Conservation (phyloP, 2,888 invertebrate genomes). For the Nasonia oneida region DNA sequence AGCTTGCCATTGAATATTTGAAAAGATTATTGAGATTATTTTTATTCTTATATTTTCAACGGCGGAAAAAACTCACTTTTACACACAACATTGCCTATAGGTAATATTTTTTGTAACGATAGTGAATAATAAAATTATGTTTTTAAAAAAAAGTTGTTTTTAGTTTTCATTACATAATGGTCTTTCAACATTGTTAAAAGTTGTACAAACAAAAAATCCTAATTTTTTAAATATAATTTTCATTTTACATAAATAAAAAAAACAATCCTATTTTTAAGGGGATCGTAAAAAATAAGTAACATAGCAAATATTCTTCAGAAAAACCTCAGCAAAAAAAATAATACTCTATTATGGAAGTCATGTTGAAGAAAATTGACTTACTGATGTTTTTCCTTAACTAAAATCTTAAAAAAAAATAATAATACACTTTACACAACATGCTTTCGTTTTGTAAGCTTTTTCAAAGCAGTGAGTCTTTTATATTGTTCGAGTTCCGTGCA, state of each 20-base stretch:
- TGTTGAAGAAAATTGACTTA: constrained; percentile 19
- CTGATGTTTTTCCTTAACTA: constrained; percentile 42
- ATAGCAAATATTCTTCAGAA: constrained; percentile 21
- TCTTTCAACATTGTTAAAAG: constrained; percentile 35
- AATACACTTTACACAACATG: constrained; percentile 42
- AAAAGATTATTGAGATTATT: background rate
- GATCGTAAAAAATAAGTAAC: constrained; percentile 21
- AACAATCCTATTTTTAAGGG: constrained; percentile 30
- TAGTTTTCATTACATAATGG: constrained; percentile 31
- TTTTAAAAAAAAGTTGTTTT: constrained; percentile 38
- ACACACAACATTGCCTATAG: constrained; percentile 24
- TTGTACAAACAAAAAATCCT: constrained; percentile 25
- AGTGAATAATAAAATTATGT: constrained; percentile 36
- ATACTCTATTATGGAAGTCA: background rate
- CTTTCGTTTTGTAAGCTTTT: constrained; percentile 51
- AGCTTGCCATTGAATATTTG: background rate
- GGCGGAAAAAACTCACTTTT: background rate
- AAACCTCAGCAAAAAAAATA: constrained; percentile 30
- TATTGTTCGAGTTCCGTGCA: constrained; percentile 57
- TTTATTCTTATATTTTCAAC: background rate
- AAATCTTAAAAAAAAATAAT: constrained; percentile 39
- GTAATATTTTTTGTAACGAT: constrained; percentile 38
- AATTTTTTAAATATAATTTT: constrained; percentile 29
- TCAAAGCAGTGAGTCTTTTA: constrained; percentile 47
- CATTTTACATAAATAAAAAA: constrained; percentile 30